These are phyloP conservation scores for Diadumene lineata DNA, from an alignment of 92 coral and sea anemone species.

Conservation along the genomic window DNA sequence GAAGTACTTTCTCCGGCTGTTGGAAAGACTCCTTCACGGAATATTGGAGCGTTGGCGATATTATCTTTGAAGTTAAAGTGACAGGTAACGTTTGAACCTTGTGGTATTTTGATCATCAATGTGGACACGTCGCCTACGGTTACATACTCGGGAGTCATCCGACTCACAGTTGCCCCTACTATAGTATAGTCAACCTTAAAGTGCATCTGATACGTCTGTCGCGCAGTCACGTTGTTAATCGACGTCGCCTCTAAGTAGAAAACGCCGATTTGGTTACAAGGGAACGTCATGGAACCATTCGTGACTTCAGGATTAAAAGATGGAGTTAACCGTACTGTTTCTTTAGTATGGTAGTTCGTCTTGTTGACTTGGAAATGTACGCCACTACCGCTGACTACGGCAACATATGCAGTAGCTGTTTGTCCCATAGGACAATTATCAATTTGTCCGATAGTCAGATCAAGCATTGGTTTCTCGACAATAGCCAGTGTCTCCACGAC, in stretches of 20 bases:
- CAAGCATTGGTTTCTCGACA: conserved; percentile 69
- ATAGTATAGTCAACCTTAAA: conserved; percentile 75
- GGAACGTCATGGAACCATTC: conserved; percentile 10
- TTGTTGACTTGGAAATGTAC: conserved; percentile 59
- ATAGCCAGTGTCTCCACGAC: conserved; percentile 51
- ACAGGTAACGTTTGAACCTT: conserved; percentile 86
- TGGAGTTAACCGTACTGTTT: neutral
- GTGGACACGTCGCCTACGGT: conserved; percentile 46
- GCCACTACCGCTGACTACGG: conserved; percentile 61
- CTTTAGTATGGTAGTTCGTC: conserved; percentile 1
- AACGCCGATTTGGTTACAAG: conserved; percentile 44
- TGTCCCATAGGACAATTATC: conserved; percentile 47
- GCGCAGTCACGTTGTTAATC: conserved; percentile 69
- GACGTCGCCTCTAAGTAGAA: conserved; percentile 66
- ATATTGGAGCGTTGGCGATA: conserved; percentile 12
- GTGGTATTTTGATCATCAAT: conserved; percentile 41
- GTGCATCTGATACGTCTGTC: conserved; percentile 34
- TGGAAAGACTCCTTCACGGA: conserved; percentile 59
- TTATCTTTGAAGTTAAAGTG: conserved; percentile 64
- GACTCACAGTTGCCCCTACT: conserved; percentile 25
- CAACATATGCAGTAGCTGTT: conserved; percentile 37
- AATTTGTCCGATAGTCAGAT: conserved; percentile 37
- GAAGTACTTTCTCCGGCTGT: conserved; percentile 35
- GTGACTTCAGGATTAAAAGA: conserved; percentile 12
- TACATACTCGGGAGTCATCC: conserved; percentile 27